Evolutionary conservation across 1,140 invertebrate species (phyloP).

Genomic region (Pseudachorutes palmiensis): DNA sequence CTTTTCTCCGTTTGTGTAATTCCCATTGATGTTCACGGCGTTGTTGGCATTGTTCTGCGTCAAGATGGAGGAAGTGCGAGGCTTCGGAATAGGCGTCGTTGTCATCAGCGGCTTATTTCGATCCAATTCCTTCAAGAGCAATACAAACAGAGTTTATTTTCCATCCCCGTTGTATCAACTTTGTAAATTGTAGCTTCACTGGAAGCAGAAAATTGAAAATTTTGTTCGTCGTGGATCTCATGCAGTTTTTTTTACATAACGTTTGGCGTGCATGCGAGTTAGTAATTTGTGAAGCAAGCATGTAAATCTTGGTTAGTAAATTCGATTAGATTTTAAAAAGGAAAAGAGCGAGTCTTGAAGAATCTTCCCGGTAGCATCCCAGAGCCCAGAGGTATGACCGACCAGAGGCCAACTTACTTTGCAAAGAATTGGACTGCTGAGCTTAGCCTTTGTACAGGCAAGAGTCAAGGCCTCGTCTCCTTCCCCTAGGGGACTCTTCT

Average conservation of each 20-base stretch:
- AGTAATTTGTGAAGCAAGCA: too few species aligned
- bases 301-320: too few species aligned
- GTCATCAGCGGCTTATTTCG: constrained; percentile 40
- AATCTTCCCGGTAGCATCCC: background rate
- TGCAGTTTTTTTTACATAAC: too few species aligned
- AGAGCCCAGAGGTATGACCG: background rate
- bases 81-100: constrained; percentile 40
- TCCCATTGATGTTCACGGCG: background rate
- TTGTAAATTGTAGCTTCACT: too few species aligned
- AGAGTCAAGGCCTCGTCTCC: constrained; percentile 11
- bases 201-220: too few species aligned
- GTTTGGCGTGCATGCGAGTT: too few species aligned
- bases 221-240: too few species aligned
- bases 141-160: background rate
- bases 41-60: constrained; percentile 29
- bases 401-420: background rate
- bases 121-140: background rate
- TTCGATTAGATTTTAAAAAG: too few species aligned
- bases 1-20: constrained; percentile 19
- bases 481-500: constrained; percentile 17
- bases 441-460: constrained; percentile 28
- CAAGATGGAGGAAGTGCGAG: constrained; percentile 21
- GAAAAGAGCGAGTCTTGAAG: too few species aligned
- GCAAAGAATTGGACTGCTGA: constrained; percentile 20
- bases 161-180: too few species aligned